phyloP scores from a whole-genome alignment of 2,888 invertebrate genomes.

The Actias luna region DNA sequence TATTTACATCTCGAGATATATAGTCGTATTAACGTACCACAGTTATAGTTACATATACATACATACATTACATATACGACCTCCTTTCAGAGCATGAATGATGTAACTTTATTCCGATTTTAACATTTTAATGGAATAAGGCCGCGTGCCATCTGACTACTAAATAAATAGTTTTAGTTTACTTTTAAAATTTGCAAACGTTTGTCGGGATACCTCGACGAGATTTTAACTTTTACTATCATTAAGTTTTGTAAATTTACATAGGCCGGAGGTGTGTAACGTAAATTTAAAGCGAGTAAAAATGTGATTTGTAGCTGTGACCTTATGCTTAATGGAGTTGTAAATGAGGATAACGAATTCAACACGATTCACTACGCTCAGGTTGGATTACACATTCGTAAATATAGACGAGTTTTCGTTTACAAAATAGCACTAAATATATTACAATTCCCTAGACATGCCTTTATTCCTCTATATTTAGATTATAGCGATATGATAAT shows the following conservation, averaged over 20 bases:
- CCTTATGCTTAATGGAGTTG: conserved; percentile 17
- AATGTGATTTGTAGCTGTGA: conserved; percentile 6
- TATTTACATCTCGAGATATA: too few relatives aligned
- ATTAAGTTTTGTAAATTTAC: not conserved
- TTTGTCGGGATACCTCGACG: not conserved
- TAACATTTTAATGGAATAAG: not conserved
- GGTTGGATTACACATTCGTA: not conserved
- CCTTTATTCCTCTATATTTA: not conserved
- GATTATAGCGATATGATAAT: too few relatives aligned
- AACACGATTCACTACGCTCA: conserved; percentile 18
- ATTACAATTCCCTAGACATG: not conserved
- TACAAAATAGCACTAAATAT: not conserved
- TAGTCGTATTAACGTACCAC: too few relatives aligned
- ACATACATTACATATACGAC: too few relatives aligned
- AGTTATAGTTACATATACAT: too few relatives aligned
- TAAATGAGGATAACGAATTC: conserved; percentile 20
- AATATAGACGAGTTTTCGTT: conserved; percentile 8
- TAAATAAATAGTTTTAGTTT: not conserved
- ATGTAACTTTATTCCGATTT: too few relatives aligned
- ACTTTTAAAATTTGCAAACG: not conserved
- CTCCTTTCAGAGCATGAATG: too few relatives aligned
- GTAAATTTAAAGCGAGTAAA: conserved; percentile 8
- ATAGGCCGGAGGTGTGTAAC: not conserved
- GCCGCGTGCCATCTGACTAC: not conserved
- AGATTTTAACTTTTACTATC: not conserved